Evolutionary conservation across 2,888 invertebrate genomes (phyloP).

Genomic region (Tetanocera ferruginea): DNA sequence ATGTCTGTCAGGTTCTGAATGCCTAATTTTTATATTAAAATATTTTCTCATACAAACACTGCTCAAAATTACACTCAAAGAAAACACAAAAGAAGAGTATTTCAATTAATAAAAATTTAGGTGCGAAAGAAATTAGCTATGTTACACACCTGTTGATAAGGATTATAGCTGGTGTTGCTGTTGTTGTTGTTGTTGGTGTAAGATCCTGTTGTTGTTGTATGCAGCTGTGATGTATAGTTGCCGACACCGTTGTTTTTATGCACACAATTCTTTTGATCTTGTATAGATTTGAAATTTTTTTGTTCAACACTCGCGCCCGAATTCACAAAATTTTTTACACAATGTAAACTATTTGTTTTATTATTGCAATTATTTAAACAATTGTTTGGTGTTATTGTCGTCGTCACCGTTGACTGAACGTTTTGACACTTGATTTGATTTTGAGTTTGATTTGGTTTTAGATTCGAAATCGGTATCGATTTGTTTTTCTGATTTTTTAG

Average conservation of each 20-base stretch:
- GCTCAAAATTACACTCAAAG: background rate
- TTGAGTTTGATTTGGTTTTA: conserved; percentile 43
- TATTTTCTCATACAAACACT: background rate
- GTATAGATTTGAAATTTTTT: conserved; percentile 39
- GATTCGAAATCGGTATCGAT: conserved; percentile 36
- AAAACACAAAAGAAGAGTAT: conserved; percentile 14
- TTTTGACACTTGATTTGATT: conserved; percentile 45
- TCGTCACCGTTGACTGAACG: conserved; percentile 20
- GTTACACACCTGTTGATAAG: conserved; percentile 66
- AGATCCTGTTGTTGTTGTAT: conserved; percentile 46
- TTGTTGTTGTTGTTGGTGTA: conserved; percentile 47
- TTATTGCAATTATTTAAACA: conserved; percentile 53
- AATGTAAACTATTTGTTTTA: conserved; percentile 45
- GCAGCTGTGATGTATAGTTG: conserved; percentile 39
- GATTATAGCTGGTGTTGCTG: conserved; percentile 49
- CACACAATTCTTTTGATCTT: conserved; percentile 10
- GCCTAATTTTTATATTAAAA: background rate
- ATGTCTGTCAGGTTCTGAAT: background rate
- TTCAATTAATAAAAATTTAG: background rate
- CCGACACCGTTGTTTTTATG: conserved; percentile 32
- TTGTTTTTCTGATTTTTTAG: conserved; percentile 53
- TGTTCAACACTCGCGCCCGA: conserved; percentile 46
- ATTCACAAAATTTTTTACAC: conserved; percentile 45
- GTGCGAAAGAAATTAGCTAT: conserved; percentile 38
- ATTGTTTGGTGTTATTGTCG: conserved; percentile 46